phyloP scores from a whole-genome alignment of 2,797 vertebrate genomes.

The Nasua narica region DNA sequence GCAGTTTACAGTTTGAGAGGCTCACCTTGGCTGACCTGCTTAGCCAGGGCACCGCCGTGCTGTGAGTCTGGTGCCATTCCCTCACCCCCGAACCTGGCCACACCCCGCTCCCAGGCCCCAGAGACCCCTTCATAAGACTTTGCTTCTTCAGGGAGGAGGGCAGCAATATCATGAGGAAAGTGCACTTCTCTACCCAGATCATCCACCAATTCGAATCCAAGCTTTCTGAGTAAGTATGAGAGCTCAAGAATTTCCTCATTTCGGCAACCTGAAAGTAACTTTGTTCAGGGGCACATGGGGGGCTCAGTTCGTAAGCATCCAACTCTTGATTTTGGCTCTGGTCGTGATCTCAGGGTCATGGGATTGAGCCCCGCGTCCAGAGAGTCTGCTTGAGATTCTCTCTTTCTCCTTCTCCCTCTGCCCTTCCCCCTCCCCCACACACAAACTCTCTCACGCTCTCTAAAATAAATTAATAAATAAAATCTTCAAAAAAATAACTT shows the following conservation, averaged over 20 bases:
- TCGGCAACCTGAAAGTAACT: neutral
- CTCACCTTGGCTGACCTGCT: slow-evolving; percentile 83
- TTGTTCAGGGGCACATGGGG: neutral
- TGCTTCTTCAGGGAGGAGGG: slow-evolving; percentile 70
- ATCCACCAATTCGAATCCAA: slow-evolving; percentile 80
- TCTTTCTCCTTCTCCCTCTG: neutral
- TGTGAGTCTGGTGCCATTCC: slow-evolving; percentile 70
- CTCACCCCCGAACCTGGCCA: fast-evolving
- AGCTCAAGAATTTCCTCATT: neutral
- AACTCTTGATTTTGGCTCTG: neutral
- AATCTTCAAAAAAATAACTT: neutral
- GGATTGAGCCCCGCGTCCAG: neutral
- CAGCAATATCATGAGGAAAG: slow-evolving; percentile 43
- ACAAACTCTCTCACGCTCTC: neutral
- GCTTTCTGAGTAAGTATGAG: slow-evolving; percentile 82
- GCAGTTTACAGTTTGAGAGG: slow-evolving; percentile 79
- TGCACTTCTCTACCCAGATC: slow-evolving; percentile 72
- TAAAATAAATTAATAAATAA: neutral
- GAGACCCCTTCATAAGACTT: neutral
- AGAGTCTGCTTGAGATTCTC: neutral
- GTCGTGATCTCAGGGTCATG: neutral
- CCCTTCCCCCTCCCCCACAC: too few relatives aligned
- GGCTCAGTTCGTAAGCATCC: neutral
- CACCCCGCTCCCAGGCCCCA: neutral
- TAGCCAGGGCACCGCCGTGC: slow-evolving; percentile 61